Base-by-base conservation (phyloP, 1,140 invertebrate genomes). In the Platyscapa corneri region DNA sequence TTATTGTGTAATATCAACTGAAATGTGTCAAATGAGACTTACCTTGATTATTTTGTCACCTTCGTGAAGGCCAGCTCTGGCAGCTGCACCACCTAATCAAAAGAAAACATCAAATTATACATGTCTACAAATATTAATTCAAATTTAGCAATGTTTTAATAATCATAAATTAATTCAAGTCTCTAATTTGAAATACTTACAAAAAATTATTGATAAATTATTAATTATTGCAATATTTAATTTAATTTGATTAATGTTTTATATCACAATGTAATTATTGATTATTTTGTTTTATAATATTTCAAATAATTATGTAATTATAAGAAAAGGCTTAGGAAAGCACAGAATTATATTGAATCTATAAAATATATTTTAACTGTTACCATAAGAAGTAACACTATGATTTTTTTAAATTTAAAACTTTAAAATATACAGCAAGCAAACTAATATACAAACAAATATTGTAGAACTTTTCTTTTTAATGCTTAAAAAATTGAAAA, bases 31-130 rank as follows among this genome's bases (percentile, higher is more conserved):
- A 88, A 88, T 85, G 64, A 87, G 85, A 86, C 92, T 94, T 90
- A 97, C 97, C 95, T 98, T 98, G 85, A 99, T 96, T 90, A 99
- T 99, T 93, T 97, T 96, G 94, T 99, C 98, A 42, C 97, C 98
- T 87, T 97, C 95, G 86, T 98, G 97, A 86, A 99, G 96, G 72
- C 98, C 98, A 87, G 98, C 98, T 91, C 96, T 96, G 92, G 97
- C 97, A 86, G 98, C 98, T 87, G 98, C 97, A 87, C 98, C 98
- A 93, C 98, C 97, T 97, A 91, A 56, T 32, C 94, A 94, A 87
- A 88, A 87, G 49, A 89, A 86, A 82, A 87, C 82, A 72, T 78
- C 80, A 80, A 86, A 86, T 78, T 86, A 77, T 75, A 74, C 18
- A 49, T 46, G 27, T 75, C 10, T 46, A 49, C 16, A 30, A 77